Conservation (phyloP, 2,888 invertebrate species). For the Mactromeris polynyma region DNA sequence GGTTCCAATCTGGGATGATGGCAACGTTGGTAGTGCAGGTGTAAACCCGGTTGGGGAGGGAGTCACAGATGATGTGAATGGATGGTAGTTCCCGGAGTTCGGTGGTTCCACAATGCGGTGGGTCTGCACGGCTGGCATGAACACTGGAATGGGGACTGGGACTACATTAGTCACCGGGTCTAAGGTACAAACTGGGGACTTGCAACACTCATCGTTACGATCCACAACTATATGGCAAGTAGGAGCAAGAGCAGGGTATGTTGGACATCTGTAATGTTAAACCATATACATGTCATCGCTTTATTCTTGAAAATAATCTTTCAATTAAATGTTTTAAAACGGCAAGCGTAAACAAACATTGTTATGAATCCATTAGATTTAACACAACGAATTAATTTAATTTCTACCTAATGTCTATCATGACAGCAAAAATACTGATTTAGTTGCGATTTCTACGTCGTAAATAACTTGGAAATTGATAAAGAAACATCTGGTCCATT, state of each 20-base stretch:
- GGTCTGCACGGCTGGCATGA: slow-evolving; percentile 72
- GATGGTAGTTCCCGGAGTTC: slow-evolving; percentile 54
- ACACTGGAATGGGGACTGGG: slow-evolving; percentile 77
- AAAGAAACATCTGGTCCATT: too few relatives aligned
- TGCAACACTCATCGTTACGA: slow-evolving; percentile 77
- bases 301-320: too few relatives aligned
- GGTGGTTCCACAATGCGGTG: slow-evolving; percentile 76
- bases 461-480: too few relatives aligned
- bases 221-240: slow-evolving; percentile 72
- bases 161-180: slow-evolving; percentile 73
- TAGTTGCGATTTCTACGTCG: too few relatives aligned
- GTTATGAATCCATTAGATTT: too few relatives aligned
- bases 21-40: slow-evolving; percentile 75
- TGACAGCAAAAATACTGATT: too few relatives aligned
- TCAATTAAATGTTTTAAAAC: too few relatives aligned
- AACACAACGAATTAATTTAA: too few relatives aligned
- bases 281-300: too few relatives aligned
- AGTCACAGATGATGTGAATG: slow-evolving; percentile 66
- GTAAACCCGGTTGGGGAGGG: slow-evolving; percentile 72
- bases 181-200: slow-evolving; percentile 70
- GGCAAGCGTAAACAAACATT: too few relatives aligned
- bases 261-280: slow-evolving; percentile 74
- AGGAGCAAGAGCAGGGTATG: slow-evolving; percentile 69
- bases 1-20: slow-evolving; percentile 43
- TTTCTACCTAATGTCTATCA: too few relatives aligned